These are phyloP conservation scores for Notocelia uddmanniana DNA, from an alignment of 2,888 invertebrate species.

Conservation along the genomic window DNA sequence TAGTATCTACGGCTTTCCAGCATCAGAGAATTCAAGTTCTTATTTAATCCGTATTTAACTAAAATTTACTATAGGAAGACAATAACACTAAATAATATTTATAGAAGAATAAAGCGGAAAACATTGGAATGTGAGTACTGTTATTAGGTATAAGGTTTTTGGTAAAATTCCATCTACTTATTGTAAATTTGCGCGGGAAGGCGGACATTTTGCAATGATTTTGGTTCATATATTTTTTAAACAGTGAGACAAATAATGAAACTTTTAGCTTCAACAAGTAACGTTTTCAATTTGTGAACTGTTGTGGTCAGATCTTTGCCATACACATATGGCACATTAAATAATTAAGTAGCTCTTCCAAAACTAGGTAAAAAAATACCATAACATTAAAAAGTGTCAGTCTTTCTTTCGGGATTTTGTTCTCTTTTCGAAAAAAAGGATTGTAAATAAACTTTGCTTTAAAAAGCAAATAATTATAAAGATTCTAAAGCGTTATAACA, in stretches of 20 bases:
- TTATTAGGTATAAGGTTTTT: slow-evolving; percentile 63
- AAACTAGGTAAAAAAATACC: slow-evolving; percentile 43
- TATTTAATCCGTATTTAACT: slow-evolving; percentile 54
- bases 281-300: slow-evolving; percentile 32
- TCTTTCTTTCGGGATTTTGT: slow-evolving; percentile 39
- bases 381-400: slow-evolving; percentile 41
- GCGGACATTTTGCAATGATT: slow-evolving; percentile 43
- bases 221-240: slow-evolving; percentile 42
- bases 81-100: slow-evolving; percentile 59
- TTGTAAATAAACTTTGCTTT: slow-evolving; percentile 46
- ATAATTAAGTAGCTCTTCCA: slow-evolving; percentile 36
- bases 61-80: slow-evolving; percentile 74
- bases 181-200: slow-evolving; percentile 35
- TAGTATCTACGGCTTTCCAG: slow-evolving; percentile 26
- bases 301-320: slow-evolving; percentile 38
- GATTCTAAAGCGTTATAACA: slow-evolving; percentile 36
- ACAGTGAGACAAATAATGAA: slow-evolving; percentile 33
- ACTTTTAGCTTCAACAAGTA: slow-evolving; percentile 29
- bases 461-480: slow-evolving; percentile 44
- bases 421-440: slow-evolving; percentile 40
- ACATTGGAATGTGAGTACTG: slow-evolving; percentile 61
- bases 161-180: slow-evolving; percentile 60
- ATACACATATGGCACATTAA: slow-evolving; percentile 45
- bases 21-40: slow-evolving; percentile 3
- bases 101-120: slow-evolving; percentile 56